phyloP scores from a whole-genome alignment of 2,797 vertebrate species.

The Falco rusticolus region DNA sequence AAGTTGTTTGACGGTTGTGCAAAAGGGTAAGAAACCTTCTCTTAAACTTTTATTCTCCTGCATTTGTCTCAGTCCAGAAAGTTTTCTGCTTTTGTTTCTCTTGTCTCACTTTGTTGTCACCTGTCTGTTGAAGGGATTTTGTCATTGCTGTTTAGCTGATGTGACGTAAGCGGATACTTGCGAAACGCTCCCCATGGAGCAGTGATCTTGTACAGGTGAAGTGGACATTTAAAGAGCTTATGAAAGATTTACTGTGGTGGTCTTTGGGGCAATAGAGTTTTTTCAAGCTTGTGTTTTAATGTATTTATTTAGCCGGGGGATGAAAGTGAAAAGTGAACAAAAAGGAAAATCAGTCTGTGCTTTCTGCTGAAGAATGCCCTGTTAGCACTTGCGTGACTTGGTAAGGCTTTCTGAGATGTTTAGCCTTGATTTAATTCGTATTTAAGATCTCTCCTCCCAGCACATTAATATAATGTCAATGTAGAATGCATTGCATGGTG shows the following conservation, averaged over 20 bases:
- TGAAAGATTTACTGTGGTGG: background rate
- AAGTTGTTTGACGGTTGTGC: constrained; percentile 65
- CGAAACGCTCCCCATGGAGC: background rate
- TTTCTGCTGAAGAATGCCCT: constrained; percentile 40
- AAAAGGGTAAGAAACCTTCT: constrained; percentile 62
- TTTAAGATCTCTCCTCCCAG: constrained; percentile 70
- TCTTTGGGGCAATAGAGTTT: background rate
- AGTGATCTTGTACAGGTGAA: constrained; percentile 34
- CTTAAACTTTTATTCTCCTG: constrained; percentile 66
- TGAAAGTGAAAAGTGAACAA: constrained; percentile 4
- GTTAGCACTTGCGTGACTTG: background rate
- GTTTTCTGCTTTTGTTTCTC: constrained; percentile 63
- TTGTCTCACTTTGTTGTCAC: background rate
- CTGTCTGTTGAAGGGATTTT: constrained; percentile 2
- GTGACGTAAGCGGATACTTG: background rate
- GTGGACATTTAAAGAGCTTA: constrained; percentile 18
- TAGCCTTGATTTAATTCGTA: constrained; percentile 69
- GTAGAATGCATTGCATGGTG: constrained; percentile 58
- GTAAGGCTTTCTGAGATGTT: constrained; percentile 53
- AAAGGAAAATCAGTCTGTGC: background rate
- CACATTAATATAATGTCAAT: constrained; percentile 71
- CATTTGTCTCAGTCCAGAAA: constrained; percentile 58
- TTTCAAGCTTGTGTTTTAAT: background rate
- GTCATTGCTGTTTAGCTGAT: background rate
- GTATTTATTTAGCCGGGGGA: constrained; percentile 34